Conservation (phyloP, 2,113 vertebrate species). For the Sylvicapra grimmia region DNA sequence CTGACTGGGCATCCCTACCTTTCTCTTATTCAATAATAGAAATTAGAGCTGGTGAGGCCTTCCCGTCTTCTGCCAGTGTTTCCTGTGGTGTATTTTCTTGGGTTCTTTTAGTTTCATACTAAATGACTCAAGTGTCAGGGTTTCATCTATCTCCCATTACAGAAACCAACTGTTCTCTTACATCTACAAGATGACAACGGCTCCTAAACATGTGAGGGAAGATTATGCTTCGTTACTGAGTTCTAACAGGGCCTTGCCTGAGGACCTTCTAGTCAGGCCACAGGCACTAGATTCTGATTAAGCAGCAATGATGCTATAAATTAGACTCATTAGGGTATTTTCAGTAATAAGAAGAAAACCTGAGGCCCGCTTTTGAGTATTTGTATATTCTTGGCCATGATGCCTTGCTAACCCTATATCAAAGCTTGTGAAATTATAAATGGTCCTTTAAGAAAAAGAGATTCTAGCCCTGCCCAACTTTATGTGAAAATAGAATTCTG, state of each 20-base stretch:
- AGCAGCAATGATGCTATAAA: neutral
- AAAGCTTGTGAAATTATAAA: neutral
- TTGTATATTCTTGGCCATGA: neutral
- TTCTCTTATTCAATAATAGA: neutral
- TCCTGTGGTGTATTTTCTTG: neutral
- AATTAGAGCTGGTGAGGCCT: neutral
- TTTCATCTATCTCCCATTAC: neutral
- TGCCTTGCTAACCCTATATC: neutral
- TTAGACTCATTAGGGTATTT: neutral
- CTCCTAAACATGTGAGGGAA: neutral
- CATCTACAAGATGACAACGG: neutral
- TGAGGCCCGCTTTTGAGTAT: neutral
- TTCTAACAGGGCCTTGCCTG: neutral
- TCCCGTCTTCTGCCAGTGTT: neutral
- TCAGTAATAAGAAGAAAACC: neutral
- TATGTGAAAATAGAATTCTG: neutral
- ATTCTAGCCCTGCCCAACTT: neutral
- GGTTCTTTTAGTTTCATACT: neutral
- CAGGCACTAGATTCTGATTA: neutral
- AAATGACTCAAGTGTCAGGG: neutral
- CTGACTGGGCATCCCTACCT: neutral
- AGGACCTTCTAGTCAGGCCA: neutral
- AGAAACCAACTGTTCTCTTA: neutral
- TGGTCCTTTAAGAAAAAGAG: neutral
- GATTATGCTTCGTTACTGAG: neutral